Evolutionary conservation across 2,888 invertebrate species (phyloP), one percentile per base, ranked within the genome.

Genomic region (Coremacera marginata): DNA sequence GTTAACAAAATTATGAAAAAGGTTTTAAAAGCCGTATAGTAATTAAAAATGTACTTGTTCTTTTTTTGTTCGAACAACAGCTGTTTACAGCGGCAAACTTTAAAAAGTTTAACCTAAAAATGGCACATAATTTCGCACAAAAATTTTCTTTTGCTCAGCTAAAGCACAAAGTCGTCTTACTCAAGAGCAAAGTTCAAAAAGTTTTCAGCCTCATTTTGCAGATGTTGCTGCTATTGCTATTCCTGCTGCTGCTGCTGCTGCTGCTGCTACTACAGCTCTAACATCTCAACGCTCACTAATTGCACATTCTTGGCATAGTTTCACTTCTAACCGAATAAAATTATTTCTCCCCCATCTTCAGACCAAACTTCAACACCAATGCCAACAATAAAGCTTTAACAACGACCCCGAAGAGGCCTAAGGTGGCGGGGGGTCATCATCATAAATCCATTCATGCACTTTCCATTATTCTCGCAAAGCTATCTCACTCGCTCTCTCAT

Each of bases 301-400:
- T 95, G 95, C 95, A 95, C 95, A 96, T 95, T 96, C 95, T 95
- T 95, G 94, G 95, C 95, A 95, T 95, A 95, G 95, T 95, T 95
- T 94, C 94, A 86, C 93, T 92, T 92, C 93, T 84, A 84, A 84
- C 84, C 84, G 83, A 84, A 84, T 84, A 84, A 84, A 84, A 84
- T 84, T 84, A 84, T 84, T 84, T 83, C 34, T 34, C 60, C 44
- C 68, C 16, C 51, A 11, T 25, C 44, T 5, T n/a, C n/a, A 14
- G 25, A 5, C 68, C 16, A 31, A 31, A 49, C 67, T n/a, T 22
- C 25, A 44, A 49, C 67, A 22, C n/a, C 67, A 22, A 27, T 51
- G 25, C 14, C 49, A 27, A 49, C 68, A 49, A 27, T 16, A 49
- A 51, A 16, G 52, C 51, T 70, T 51, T 27, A 70, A 70, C 31